Base-by-base conservation (phyloP, 1,140 invertebrate genomes). In the Drosophila triauraria region DNA sequence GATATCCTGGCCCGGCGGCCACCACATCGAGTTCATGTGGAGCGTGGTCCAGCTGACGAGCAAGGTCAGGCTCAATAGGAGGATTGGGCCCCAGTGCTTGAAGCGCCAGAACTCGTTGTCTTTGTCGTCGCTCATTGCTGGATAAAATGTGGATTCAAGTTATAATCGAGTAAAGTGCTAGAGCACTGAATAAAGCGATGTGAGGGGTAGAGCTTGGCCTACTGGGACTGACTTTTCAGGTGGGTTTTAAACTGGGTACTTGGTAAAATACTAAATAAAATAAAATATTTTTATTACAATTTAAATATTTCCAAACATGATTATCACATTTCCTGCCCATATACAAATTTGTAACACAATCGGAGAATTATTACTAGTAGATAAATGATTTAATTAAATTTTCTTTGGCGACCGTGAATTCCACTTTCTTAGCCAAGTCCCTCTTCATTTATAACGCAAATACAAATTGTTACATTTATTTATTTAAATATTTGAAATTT, bases 81-180 rank as follows among this genome's bases (percentile, higher is more conserved):
- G 12, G 0, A 77, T 17, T 0, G 83, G 83, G 38, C 83, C 83
- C 83, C 83, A 86, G 46, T 83, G 83, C 12, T 62, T 25, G 32
- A 87, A 69, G 6, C 76, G 80, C 3, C 20, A 5, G 5, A 82
- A 6, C 9, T 74, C 70, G 8, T 44, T 8, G 8, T 74, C 70
- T 6, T 44, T 8, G 8, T 43, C 25, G 1, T 42, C 20, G 20
- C 7, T 15, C 57, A 79, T 75, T 2, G 0, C 10, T 13, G 7
- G 2, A 42, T 9, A 6, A 5, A 6, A n/a, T 27, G 3, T 2
- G 4, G 12, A 25, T 13, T 12, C 4, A 7, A 47, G 4, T 17
- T 17, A 6, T 30, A 4, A 30, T 4, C 10, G 6, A 20, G 25
- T 50, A 25, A 23, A 8, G 8, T 47, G 15, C 7, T 64, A 30